Evolutionary conservation across 2,113 vertebrate genomes (phyloP).

Genomic region (Columba janthina): DNA sequence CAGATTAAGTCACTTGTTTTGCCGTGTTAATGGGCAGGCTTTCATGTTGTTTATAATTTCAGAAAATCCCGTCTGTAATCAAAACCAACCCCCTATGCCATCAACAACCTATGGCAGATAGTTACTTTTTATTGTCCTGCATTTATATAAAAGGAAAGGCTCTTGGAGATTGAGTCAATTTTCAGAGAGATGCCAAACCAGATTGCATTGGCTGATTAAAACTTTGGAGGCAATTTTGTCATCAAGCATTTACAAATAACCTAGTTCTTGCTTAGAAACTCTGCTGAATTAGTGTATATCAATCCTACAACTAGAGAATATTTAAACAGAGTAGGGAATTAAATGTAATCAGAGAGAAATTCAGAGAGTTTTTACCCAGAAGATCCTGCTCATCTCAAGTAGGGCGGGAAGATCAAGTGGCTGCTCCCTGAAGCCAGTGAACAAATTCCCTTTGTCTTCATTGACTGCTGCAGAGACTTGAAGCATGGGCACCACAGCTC

Average conservation of each 20-base stretch:
- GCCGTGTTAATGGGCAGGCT: neutral
- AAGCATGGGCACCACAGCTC: neutral
- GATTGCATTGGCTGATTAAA: slow-evolving; percentile 2
- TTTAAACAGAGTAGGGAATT: neutral
- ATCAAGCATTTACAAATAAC: neutral
- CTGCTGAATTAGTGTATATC: neutral
- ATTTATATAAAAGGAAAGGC: neutral
- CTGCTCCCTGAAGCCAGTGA: neutral
- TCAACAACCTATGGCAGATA: neutral
- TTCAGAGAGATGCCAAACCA: neutral
- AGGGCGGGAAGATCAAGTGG: neutral
- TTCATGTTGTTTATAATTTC: neutral
- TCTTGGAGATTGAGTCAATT: neutral
- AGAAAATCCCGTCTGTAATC: neutral
- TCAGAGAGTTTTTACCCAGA: neutral
- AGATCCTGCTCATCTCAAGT: neutral
- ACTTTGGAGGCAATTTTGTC: neutral
- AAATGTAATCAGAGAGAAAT: neutral
- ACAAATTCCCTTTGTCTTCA: neutral
- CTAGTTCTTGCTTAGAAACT: neutral
- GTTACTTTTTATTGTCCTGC: neutral
- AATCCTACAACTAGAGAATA: neutral
- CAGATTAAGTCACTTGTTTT: neutral
- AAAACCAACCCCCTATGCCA: neutral
- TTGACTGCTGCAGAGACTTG: neutral